Conservation (phyloP, 2,113 vertebrate species). For the Salvelinus alpinus region DNA sequence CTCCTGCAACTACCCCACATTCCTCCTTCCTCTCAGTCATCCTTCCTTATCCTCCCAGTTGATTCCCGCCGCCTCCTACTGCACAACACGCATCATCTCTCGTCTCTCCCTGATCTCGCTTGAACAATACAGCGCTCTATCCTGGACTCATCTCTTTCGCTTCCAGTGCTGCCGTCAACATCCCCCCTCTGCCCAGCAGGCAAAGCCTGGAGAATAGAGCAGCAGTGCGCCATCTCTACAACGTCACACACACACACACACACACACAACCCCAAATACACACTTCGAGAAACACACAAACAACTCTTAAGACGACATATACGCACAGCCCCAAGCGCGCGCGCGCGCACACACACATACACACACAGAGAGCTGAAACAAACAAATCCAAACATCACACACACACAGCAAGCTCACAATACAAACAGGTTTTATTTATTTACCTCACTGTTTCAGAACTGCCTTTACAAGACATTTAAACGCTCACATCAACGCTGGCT, state of each 20-base stretch:
- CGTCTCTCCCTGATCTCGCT: slow-evolving; percentile 32
- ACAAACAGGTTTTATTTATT: slow-evolving; percentile 22
- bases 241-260: slow-evolving; percentile 13
- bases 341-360: no score
- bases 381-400: neutral
- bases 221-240: slow-evolving; percentile 55
- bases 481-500: neutral
- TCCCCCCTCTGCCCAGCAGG: slow-evolving; percentile 71
- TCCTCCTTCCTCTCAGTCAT: neutral
- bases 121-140: slow-evolving; percentile 29
- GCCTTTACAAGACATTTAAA: slow-evolving; percentile 10
- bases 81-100: slow-evolving; percentile 19
- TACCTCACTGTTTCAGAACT: slow-evolving; percentile 2
- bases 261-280: neutral
- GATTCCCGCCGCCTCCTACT: neutral
- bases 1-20: neutral
- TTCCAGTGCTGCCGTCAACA: slow-evolving; percentile 64
- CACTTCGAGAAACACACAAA: neutral
- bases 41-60: neutral
- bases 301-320: neutral
- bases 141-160: slow-evolving; percentile 13
- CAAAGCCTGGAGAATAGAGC: slow-evolving; percentile 70
- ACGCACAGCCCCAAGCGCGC: no score
- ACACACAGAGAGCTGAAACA: neutral
- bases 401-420: neutral